These are phyloP conservation scores for Cryptocephalus moraei DNA, from an alignment of 2,888 invertebrate genomes.

Conservation along the genomic window DNA sequence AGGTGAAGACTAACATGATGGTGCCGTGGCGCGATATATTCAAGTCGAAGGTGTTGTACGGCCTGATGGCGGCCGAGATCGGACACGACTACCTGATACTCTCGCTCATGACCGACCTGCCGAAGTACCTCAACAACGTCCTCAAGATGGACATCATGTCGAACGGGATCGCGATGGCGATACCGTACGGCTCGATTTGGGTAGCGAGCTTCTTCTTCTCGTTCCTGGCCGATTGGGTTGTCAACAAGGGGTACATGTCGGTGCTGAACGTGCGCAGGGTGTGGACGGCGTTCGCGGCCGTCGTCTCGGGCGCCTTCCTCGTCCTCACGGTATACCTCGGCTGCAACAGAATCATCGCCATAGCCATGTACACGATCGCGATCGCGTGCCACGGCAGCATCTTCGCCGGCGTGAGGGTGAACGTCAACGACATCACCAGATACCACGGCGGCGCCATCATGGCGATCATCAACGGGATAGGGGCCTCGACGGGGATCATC, in stretches of 20 bases:
- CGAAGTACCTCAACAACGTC: constrained; percentile 45
- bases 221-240: neutral
- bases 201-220: neutral
- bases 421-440: constrained; percentile 4
- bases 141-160: constrained; percentile 44
- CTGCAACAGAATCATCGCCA: constrained; percentile 1
- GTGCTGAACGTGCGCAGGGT: neutral
- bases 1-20: constrained; percentile 1
- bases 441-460: constrained; percentile 4
- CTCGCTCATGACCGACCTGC: constrained; percentile 53
- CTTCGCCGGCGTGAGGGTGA: constrained; percentile 2
- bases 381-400: constrained; percentile 1
- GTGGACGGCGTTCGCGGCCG: neutral
- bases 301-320: constrained; percentile 1
- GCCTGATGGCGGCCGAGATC: constrained; percentile 53
- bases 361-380: neutral
- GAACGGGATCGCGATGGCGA: constrained; percentile 47
- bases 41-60: constrained; percentile 9
- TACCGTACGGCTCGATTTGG: constrained; percentile 40
- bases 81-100: constrained; percentile 56
- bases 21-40: constrained; percentile 8
- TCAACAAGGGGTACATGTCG: neutral
- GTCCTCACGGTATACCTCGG: neutral
- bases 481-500: constrained; percentile 1
- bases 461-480: constrained; percentile 4